Evolutionary conservation across 1,140 invertebrate genomes (phyloP).

Genomic region (Nebria ingens): DNA sequence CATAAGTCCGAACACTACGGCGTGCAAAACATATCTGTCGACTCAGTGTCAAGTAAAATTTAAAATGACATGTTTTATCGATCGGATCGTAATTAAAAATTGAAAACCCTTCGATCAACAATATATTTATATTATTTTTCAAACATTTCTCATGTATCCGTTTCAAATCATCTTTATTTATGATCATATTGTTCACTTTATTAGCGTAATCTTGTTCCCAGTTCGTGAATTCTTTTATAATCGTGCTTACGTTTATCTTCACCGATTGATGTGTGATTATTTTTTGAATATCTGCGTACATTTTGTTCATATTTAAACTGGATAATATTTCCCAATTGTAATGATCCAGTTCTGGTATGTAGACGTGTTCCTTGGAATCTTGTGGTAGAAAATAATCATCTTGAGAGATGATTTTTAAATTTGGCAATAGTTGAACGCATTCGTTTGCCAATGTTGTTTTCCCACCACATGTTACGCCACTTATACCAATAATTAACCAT

Average conservation of each 20-base stretch:
- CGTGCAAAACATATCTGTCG: constrained; percentile 53
- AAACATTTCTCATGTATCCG: constrained; percentile 14
- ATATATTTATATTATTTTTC: constrained; percentile 36
- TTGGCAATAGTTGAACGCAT: constrained; percentile 43
- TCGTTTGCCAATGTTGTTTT: constrained; percentile 61
- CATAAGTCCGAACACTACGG: constrained; percentile 50
- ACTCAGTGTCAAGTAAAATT: constrained; percentile 59
- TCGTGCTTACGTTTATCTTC: constrained; percentile 5
- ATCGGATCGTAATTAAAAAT: constrained; percentile 59
- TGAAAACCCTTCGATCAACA: constrained; percentile 68
- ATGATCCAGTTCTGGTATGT: constrained; percentile 53
- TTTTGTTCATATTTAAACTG: constrained; percentile 62
- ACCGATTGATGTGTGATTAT: constrained; percentile 27
- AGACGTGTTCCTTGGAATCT: constrained; percentile 54
- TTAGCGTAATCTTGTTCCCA: background rate
- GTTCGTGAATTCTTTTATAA: background rate
- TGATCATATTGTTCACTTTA: background rate
- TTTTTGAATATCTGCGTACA: constrained; percentile 47
- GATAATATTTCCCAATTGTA: constrained; percentile 69
- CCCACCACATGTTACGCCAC: constrained; percentile 68
- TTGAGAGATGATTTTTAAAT: constrained; percentile 53
- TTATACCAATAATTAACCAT: constrained; percentile 62
- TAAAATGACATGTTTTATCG: constrained; percentile 52
- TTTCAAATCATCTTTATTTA: background rate
- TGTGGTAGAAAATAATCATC: constrained; percentile 66